Conservation (phyloP, 2,113 vertebrate species). For the Columba janthina region DNA sequence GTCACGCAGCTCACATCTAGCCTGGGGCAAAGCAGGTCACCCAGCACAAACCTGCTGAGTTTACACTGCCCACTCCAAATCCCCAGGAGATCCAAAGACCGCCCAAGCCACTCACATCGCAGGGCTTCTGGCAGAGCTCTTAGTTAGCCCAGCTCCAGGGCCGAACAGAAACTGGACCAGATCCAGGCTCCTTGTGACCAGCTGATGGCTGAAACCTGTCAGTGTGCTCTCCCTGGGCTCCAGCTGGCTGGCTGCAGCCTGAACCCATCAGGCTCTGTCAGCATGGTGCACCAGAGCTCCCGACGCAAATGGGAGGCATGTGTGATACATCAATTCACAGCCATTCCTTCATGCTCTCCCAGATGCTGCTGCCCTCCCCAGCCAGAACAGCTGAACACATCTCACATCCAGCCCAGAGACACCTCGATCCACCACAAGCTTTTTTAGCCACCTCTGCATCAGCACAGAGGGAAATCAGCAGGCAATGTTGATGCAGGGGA, state of each 20-base stretch:
- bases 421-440: rapidly evolving
- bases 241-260: constrained; percentile 33
- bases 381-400: neutral
- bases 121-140: neutral
- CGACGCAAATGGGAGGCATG: neutral
- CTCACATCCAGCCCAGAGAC: neutral
- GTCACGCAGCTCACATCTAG: neutral
- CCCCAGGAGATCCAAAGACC: neutral
- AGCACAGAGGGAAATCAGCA: neutral
- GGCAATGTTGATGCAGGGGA: neutral
- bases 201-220: constrained; percentile 47
- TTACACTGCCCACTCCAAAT: constrained; percentile 12
- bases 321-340: constrained; percentile 22
- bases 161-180: constrained; percentile 8
- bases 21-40: constrained; percentile 12
- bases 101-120: rapidly evolving
- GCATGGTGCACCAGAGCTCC: neutral
- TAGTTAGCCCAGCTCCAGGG: neutral
- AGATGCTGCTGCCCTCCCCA: constrained; percentile 33
- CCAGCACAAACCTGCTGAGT: neutral
- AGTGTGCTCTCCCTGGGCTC: neutral
- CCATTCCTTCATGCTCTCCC: constrained; percentile 38
- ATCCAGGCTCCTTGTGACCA: constrained; percentile 30
- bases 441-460: neutral
- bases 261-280: neutral